Evolutionary conservation across 2,113 vertebrate genomes (phyloP).

Genomic region (Leucosticte australis): DNA sequence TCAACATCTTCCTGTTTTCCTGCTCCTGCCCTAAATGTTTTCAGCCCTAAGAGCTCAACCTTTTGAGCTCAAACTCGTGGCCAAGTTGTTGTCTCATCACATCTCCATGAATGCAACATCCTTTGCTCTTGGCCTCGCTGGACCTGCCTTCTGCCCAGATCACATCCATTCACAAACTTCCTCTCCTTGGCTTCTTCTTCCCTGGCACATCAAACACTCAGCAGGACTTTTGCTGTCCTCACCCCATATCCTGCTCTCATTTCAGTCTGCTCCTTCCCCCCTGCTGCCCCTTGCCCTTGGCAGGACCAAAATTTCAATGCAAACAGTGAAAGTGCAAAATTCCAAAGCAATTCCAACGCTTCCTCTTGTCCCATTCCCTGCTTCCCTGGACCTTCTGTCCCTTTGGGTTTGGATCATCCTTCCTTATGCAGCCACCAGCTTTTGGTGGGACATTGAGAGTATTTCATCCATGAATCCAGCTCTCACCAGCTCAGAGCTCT

Average conservation of each 20-base stretch:
- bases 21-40: neutral
- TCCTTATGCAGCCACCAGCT: neutral
- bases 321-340: neutral
- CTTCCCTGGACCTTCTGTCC: neutral
- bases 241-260: neutral
- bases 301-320: neutral
- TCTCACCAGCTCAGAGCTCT: neutral
- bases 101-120: neutral
- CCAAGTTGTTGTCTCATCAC: constrained; percentile 34
- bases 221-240: neutral
- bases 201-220: neutral
- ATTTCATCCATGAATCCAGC: neutral
- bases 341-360: accelerated
- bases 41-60: neutral
- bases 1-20: constrained; percentile 28
- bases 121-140: constrained; percentile 37
- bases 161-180: constrained; percentile 26
- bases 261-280: neutral
- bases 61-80: neutral
- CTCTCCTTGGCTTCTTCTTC: neutral
- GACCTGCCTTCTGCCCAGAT: neutral
- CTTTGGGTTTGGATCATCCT: neutral
- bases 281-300: neutral
- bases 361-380: neutral
- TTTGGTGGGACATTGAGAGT: accelerated